Base-by-base conservation (phyloP, 2,797 vertebrate species). In the Sebastes taczanowskii region DNA sequence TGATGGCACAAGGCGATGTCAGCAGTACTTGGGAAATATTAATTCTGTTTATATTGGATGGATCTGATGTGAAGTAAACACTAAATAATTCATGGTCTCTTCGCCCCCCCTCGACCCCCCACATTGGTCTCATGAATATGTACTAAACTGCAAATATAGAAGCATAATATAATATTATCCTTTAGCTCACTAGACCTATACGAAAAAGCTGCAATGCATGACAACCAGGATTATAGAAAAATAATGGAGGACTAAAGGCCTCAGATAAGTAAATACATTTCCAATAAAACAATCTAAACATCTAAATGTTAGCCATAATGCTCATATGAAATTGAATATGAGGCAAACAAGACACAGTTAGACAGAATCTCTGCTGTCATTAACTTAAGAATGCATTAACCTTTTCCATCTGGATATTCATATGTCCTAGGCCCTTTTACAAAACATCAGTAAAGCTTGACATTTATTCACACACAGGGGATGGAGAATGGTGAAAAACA, bases 21-120 rank as follows among this genome's bases (percentile, higher is more conserved):
- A 89, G 87, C 90, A 84, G 27, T 49, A 77, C 71, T 86, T 68
- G 71, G 66, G 62, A 79, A 78, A 88, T 72, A 81, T 87, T 75
- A 89, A 90, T 91, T 89, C 88, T 90, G 82, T 91, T 91, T 91
- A 90, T 89, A 91, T 82, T 88, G 77, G 86, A 88, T 82, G 73
- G 80, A 90, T 91, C 77, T 75, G 78, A 91, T 86, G 83, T 86
- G 88, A 91, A 94, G 92, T 92, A 94, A 95, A 95, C 89, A 94
- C 93, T 94, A 93, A 96, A 95, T 96, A 92, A 95, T 95, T 93
- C 90, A 94, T 89, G 59, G 85, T 78, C 68, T 88, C 58, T 62
- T 38, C 32, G 25, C 18, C 49, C 68, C 60, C 60, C n/a, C n/a
- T n/a, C n/a, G n/a, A n/a, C n/a, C n/a, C n/a, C 69, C 30, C 55